Percentiles rank a stretch among this genome's conserved stretches.
Evolutionary conservation across 2,888 invertebrate species (phyloP).

Genomic region (Oegoconia quadripuncta): DNA sequence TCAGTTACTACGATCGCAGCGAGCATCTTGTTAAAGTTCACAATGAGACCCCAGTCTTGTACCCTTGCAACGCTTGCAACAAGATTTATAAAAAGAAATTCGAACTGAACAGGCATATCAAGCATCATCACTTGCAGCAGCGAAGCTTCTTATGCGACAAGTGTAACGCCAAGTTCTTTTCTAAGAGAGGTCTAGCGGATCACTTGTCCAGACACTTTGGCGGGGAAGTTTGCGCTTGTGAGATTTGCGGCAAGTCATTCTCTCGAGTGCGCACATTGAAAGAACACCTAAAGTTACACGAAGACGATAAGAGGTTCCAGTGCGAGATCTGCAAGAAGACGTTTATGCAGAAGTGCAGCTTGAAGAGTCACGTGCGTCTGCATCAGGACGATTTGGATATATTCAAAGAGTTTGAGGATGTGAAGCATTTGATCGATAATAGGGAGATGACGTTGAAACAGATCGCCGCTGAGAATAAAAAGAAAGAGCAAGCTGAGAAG

Average conservation of each 20-base stretch:
- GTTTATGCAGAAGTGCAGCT: conserved; percentile 64
- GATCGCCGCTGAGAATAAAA: conserved; percentile 62
- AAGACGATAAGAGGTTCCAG: conserved; percentile 55
- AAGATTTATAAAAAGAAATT: conserved; percentile 69
- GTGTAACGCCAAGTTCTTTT: conserved; percentile 67
- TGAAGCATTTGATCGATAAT: conserved; percentile 67
- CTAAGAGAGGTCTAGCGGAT: conserved; percentile 60
- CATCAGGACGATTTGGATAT: conserved; percentile 71
- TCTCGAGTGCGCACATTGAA: conserved; percentile 51
- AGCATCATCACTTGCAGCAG: conserved; percentile 67
- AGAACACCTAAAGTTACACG: conserved; percentile 60
- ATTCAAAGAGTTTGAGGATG: conserved; percentile 72
- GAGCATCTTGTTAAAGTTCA: conserved; percentile 64
- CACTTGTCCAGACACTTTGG: conserved; percentile 58
- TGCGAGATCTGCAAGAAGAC: conserved; percentile 67
- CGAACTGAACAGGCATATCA: conserved; percentile 65
- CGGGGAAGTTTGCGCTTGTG: conserved; percentile 49
- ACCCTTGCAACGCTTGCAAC: conserved; percentile 68
- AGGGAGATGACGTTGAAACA: conserved; percentile 66
- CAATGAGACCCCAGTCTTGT: conserved; percentile 51
- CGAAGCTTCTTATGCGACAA: conserved; percentile 60
- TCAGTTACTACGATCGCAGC: conserved; percentile 66
- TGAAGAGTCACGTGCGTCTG: conserved; percentile 60
- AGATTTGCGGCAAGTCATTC: conserved; percentile 60
- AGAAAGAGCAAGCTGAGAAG: conserved; percentile 47